Evolutionary conservation across 2,888 invertebrate species (phyloP), one percentile per base, ranked within the genome.

Genomic region (Parnassius glacialis): DNA sequence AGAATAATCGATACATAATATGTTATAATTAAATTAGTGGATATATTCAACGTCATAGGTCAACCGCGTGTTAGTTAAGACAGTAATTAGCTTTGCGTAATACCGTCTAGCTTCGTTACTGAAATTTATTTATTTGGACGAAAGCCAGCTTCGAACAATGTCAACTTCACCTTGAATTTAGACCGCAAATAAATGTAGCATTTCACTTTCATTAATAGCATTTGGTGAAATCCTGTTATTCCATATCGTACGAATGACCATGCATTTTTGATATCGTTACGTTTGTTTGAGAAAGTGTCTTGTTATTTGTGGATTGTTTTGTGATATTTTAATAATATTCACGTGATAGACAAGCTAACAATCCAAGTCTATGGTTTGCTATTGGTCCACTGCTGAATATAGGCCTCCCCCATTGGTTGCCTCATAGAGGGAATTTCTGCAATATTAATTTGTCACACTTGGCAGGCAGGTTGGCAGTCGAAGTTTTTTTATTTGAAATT

Each of bases 131-230:
- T 62, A 68, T 59, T 80, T 86, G 86, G 87, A 81, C 66, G 52
- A 57, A 60, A 68, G 81, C 87, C 87, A 87, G 80, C 67, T 65
- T 34, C 65, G 68, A 76, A 80, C 81, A 84, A 77, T 76, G 70
- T 75, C 78, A 73, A 73, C 73, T 72, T 82, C 79, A 84, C 86
- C 87, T 87, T 87, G 87, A 74, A 67, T 70, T 72, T 68, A 64
- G 62, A 80, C 80, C 81, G 75, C 76, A 84, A 85, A 85, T 86
- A 85, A 85, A 77, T 72, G 71, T 74, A 70, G 68, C 68, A 74
- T 74, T 75, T 78, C 75, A 74, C 73, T 72, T 70, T 68, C 51
- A 67, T 65, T 74, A 72, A 74, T 74, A 71, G 5, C 70, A 66
- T 72, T 64, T 59, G 70, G 71, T 69, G 76, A 64, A 67, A 70